Evolutionary conservation across 2,888 invertebrate species (phyloP), one percentile per base, ranked within the genome.

Genomic region (Rutpela maculata): DNA sequence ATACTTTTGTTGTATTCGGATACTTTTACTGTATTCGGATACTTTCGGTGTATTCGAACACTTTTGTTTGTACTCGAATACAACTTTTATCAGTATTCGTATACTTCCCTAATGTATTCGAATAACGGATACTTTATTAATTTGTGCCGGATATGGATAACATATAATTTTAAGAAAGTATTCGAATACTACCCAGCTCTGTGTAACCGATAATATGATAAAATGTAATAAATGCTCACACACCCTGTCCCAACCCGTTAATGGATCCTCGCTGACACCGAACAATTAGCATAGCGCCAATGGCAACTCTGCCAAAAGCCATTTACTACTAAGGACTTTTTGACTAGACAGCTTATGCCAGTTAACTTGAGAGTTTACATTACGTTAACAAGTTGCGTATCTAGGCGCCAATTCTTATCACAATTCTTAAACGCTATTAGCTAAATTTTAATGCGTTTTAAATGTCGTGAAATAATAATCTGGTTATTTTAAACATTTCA

Each of bases 401-500:
- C n/a, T 66, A 43, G 77, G 80, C 80, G 78, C 80, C 80, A 78
- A 75, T 0, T 10, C 66, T 66, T 80, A 78, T 80, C 80, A 66
- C 75, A 65, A 74, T 74, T 74, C 75, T 77, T 71, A 43, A 68
- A 66, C n/a, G 59, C 70, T 67, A 74, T 78, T 80, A 75, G 76
- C 72, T 67, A 68, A 43, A 65, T 57, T 26, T 59, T 59, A 59
- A 57, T 59, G 69, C 10, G 18, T 70, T 59, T 55, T 55, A 55
- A 67, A 18, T 55, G 55, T 17, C 19, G n/a, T 31, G 43, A 72
- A 60, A 63, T 50, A n/a, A 50, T 43, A 56, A 60, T 38, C 72
- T 72, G 60, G 62, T 15, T 67, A 15, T 19, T 26, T 55, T 50
- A 22, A 55, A 22, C 2, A 26, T 43, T 22, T 55, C 9, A 15